phyloP scores from a whole-genome alignment of 2,888 invertebrate species.

The Hemicrepidius hirtus region DNA sequence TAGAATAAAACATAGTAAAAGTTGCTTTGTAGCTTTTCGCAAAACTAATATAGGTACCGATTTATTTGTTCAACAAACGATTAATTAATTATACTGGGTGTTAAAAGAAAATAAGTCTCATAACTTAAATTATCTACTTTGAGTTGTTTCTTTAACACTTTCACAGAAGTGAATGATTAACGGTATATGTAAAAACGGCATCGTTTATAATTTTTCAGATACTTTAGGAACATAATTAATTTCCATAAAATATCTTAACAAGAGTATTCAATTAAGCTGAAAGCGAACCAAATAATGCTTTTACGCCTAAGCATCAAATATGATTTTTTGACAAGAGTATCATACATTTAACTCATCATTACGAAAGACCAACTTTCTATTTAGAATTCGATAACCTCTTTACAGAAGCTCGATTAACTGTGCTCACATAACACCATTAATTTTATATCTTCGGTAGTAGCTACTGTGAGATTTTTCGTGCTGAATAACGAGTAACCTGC shows the following conservation, averaged over 20 bases:
- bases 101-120: neutral
- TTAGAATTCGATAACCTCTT: slow-evolving; percentile 34
- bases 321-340: slow-evolving; percentile 28
- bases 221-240: slow-evolving; percentile 39
- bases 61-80: no score
- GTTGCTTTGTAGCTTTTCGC: no score
- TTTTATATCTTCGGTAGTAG: slow-evolving; percentile 49
- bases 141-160: slow-evolving; percentile 13
- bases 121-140: neutral
- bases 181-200: slow-evolving; percentile 9
- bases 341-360: slow-evolving; percentile 31
- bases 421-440: slow-evolving; percentile 42
- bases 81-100: slow-evolving; percentile 7
- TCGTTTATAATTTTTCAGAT: slow-evolving; percentile 30
- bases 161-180: slow-evolving; percentile 33
- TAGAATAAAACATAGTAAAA: no score
- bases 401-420: slow-evolving; percentile 40
- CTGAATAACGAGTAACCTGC: slow-evolving; percentile 33
- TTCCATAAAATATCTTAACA: slow-evolving; percentile 44
- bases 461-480: slow-evolving; percentile 42
- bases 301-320: slow-evolving; percentile 41
- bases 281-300: slow-evolving; percentile 43
- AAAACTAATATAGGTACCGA: no score
- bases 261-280: slow-evolving; percentile 50
- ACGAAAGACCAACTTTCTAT: slow-evolving; percentile 33